Conservation (phyloP, 92 coral and sea anemone species). For the Meandrina meandrites region DNA sequence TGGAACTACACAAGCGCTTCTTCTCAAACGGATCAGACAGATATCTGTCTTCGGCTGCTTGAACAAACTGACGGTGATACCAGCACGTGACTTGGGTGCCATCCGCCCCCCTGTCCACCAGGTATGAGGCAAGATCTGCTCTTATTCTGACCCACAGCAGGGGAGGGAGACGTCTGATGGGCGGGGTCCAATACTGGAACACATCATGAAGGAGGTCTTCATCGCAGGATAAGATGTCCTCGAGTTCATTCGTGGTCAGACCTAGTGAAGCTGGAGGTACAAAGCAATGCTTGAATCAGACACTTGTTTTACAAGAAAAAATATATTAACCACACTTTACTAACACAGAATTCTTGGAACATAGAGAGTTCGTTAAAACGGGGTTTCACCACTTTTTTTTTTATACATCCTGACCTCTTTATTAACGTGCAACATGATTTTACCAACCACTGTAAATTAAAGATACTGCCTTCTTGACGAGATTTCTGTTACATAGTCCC, state of each 20-base stretch:
- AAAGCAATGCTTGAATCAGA: neutral
- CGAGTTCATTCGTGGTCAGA: constrained; percentile 76
- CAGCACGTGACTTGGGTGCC: constrained; percentile 80
- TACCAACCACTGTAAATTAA: too few relatives aligned
- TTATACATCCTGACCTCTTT: neutral
- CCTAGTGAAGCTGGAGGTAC: constrained; percentile 49
- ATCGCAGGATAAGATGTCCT: constrained; percentile 81
- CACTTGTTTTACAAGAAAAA: neutral
- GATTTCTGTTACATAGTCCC: too few relatives aligned
- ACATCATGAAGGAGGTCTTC: constrained; percentile 78
- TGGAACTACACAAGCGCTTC: constrained; percentile 60
- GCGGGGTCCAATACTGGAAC: constrained; percentile 94
- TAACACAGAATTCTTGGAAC: too few relatives aligned
- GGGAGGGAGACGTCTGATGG: constrained; percentile 89
- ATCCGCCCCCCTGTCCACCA: constrained; percentile 81
- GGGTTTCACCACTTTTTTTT: too few relatives aligned
- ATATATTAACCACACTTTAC: neutral
- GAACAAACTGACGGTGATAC: constrained; percentile 87
- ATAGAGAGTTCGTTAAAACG: too few relatives aligned
- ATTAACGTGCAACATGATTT: neutral
- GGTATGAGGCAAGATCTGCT: constrained; percentile 78
- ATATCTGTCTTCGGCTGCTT: constrained; percentile 81
- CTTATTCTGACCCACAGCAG: constrained; percentile 84
- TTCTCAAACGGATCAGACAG: constrained; percentile 68
- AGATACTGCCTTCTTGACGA: too few relatives aligned